Evolutionary conservation across 2,113 vertebrate species (phyloP).

Genomic region (Gallinago jamesoni): DNA sequence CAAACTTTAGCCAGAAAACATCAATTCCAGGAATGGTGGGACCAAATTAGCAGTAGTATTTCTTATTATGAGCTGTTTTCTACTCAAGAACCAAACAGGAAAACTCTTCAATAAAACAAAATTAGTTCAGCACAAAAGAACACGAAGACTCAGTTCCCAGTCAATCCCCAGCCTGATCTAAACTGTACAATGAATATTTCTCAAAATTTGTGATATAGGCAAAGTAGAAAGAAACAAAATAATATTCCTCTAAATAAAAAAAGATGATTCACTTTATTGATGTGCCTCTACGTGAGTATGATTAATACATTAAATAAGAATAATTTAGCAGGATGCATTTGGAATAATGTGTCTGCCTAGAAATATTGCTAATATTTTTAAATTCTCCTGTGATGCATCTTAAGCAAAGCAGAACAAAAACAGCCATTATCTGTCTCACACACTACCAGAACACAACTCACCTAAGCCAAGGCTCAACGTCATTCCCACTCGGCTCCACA

Average conservation of each 20-base stretch:
- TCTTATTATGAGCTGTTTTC: not conserved
- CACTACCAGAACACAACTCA: not conserved
- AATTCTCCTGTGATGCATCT: not conserved
- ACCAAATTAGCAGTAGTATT: not conserved
- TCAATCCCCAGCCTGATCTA: not conserved
- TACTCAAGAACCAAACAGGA: not conserved
- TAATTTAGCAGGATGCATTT: not conserved
- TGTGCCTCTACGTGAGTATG: accelerated
- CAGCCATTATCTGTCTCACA: not conserved
- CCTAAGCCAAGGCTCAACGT: not conserved
- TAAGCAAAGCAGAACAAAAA: not conserved
- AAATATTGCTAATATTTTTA: not conserved
- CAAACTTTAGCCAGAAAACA: not conserved
- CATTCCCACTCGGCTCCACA: not conserved
- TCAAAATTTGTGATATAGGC: not conserved
- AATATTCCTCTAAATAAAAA: not conserved
- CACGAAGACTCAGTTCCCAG: accelerated
- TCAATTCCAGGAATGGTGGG: not conserved
- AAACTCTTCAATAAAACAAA: not conserved
- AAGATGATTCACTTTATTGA: not conserved
- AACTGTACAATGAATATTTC: not conserved
- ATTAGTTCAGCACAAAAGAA: not conserved
- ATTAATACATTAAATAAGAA: not conserved
- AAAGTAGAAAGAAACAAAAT: not conserved
- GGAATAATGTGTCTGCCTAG: not conserved